Evolutionary conservation across 1,140 invertebrate species (phyloP).

Genomic region (Stenopsyche tienmushanensis): DNA sequence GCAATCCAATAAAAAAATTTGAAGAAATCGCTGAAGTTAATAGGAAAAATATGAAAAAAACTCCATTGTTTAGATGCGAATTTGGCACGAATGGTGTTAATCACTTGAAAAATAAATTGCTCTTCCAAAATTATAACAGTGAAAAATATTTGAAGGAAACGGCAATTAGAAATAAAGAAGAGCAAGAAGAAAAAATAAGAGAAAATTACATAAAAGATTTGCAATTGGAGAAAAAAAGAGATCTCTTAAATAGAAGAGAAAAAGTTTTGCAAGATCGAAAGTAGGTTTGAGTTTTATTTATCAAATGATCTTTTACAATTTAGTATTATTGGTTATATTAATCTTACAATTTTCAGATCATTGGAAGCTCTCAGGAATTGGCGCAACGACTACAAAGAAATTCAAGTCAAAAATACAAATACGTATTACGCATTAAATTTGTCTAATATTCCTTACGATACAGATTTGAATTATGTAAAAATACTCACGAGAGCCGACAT

Average conservation of each 20-base stretch:
- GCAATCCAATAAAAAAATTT: no score
- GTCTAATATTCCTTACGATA: slow-evolving; percentile 48
- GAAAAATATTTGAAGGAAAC: slow-evolving; percentile 48
- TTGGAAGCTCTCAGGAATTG: slow-evolving; percentile 49
- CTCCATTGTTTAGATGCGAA: no score
- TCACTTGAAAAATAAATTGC: no score
- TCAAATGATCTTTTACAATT: background rate
- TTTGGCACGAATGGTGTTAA: no score
- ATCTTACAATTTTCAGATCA: slow-evolving; percentile 44
- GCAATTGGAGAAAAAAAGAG: slow-evolving; percentile 49
- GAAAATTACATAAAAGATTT: slow-evolving; percentile 46
- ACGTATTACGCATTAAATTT: slow-evolving; percentile 44
- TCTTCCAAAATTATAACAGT: slow-evolving; percentile 44
- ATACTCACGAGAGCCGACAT: slow-evolving; percentile 51
- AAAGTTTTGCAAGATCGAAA: slow-evolving; percentile 52
- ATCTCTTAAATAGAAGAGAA: slow-evolving; percentile 47
- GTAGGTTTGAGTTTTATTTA: slow-evolving; percentile 39
- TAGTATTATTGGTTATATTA: background rate
- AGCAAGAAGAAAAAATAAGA: slow-evolving; percentile 46
- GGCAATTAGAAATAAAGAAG: slow-evolving; percentile 37
- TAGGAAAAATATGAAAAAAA: no score
- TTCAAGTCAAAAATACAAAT: slow-evolving; percentile 40
- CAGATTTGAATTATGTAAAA: slow-evolving; percentile 49
- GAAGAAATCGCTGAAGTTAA: no score
- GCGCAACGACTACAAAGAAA: slow-evolving; percentile 47